Evolutionary conservation across 2,113 vertebrate genomes (phyloP), one percentile per base, ranked within the genome.

Genomic region (Daubentonia madagascariensis): DNA sequence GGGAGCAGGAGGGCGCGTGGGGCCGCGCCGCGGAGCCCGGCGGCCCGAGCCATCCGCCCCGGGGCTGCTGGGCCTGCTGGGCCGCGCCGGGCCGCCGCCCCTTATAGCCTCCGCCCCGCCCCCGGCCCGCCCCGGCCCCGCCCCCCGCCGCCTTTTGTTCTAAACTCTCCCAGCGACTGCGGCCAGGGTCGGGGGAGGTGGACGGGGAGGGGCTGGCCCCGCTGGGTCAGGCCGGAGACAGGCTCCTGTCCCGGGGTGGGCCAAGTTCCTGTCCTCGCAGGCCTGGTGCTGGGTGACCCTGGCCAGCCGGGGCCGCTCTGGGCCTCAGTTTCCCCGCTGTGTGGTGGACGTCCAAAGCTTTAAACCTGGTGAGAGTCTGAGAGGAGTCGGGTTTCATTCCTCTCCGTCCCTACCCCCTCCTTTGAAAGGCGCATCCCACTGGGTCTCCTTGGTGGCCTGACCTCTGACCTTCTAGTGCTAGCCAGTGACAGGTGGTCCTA

Each of bases 81-180:
- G 88, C 95, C 91, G 85, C 88, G 61, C 94, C 32, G 25, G 90
- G 96, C 96, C 54, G 0, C 93, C 25, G 86, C 96, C 96, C 65
- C 91, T 98, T 97, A 97, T 96, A 97, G 91, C 73, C 85, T 91
- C 80, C 28, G 97, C 75, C 52, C 97, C 97, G 94, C 96, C 97
- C 48, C 84, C 14, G 20, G 12, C 59, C 92, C 85, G 78, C 93
- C 89, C 89, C 76, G 0, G 84, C 81, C 84, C 86, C 85, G 72
- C 67, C 90, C 91, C 95, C 79, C 89, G 43, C 91, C 78, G 93
- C 84, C 98, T 98, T 97, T 97, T 98, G 97, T 98, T 98, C 98
- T 93, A 67, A 86, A 35, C 63, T 94, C 78, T 68, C 63, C 79
- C 9, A 0, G 72, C 72, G 2, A 3, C 32, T 1, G 25, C 23